phyloP scores from a whole-genome alignment of 1,140 invertebrate species.

The Ephestia elutella region DNA sequence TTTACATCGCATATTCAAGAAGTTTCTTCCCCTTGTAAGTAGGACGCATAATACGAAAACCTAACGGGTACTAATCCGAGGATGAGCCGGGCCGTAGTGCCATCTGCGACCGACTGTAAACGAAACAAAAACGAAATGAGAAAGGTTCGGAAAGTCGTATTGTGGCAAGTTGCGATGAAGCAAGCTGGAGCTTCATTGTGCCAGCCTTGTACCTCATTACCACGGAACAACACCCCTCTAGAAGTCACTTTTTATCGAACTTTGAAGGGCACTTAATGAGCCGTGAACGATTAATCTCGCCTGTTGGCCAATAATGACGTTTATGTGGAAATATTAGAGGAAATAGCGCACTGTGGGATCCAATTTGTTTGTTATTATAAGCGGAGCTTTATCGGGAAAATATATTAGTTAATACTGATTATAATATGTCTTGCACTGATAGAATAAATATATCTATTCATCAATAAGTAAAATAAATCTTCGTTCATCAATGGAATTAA shows the following conservation, averaged over 20 bases:
- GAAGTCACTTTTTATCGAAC: constrained; percentile 4
- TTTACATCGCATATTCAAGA: neutral
- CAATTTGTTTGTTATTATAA: neutral
- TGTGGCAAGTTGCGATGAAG: constrained; percentile 53
- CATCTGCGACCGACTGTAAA: constrained; percentile 48
- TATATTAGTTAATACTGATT: neutral
- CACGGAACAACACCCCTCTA: neutral
- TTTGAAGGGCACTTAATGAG: neutral
- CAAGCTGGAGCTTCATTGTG: constrained; percentile 25
- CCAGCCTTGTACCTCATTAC: constrained; percentile 11
- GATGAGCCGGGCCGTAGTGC: constrained; percentile 50
- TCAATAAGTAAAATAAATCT: too few species aligned
- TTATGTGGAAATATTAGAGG: neutral
- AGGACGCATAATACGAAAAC: constrained; percentile 52
- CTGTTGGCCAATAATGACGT: neutral
- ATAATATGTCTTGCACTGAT: too few species aligned
- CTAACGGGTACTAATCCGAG: constrained; percentile 59
- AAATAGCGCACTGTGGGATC: neutral
- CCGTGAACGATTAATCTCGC: constrained; percentile 8
- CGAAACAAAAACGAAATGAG: constrained; percentile 68
- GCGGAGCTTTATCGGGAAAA: neutral
- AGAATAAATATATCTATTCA: too few species aligned
- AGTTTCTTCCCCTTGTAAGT: constrained; percentile 27
- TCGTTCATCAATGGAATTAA: too few species aligned
- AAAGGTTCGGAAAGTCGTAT: constrained; percentile 61